phyloP scores from a whole-genome alignment of 2,113 vertebrate species.

The Corythornis vintsioides region DNA sequence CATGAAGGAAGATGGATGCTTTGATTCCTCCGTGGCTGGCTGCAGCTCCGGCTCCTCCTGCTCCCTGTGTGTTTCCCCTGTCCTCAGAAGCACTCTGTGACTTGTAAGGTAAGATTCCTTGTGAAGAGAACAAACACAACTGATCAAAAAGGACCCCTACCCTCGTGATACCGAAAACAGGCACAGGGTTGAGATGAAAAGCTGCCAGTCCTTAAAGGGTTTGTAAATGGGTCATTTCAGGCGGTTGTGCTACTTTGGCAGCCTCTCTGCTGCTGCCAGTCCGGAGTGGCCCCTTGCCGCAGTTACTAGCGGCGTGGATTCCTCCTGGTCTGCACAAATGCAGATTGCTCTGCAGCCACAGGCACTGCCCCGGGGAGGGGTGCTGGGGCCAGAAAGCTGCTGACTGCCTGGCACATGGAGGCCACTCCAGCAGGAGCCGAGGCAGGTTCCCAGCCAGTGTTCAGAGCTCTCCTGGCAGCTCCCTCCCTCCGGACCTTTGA shows the following conservation, averaged over 20 bases:
- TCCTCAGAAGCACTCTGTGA: constrained; percentile 8
- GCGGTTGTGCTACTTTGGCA: neutral
- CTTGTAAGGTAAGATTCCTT: neutral
- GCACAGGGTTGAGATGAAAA: neutral
- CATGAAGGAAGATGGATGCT: constrained; percentile 16
- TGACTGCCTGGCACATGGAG: neutral
- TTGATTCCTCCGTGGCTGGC: constrained; percentile 15
- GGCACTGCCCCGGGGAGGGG: neutral
- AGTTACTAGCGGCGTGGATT: neutral
- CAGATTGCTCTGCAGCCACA: neutral
- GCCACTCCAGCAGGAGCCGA: neutral
- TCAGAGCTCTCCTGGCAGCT: neutral
- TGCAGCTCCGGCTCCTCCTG: neutral
- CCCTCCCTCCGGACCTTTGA: neutral
- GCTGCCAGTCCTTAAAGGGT: constrained; percentile 4
- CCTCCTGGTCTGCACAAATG: neutral
- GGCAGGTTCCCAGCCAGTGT: neutral
- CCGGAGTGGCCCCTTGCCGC: neutral
- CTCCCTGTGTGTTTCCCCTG: neutral
- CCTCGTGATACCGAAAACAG: neutral
- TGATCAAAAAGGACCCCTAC: constrained; percentile 26
- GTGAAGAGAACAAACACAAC: constrained; percentile 37
- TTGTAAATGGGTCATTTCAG: neutral
- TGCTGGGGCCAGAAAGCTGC: neutral
- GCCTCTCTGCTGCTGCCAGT: neutral